Percentiles rank a stretch among this genome's conserved stretches.
Evolutionary conservation across 35 echinoderm and acorn worm genomes (phyloP).

Genomic region (Lytechinus pictus): DNA sequence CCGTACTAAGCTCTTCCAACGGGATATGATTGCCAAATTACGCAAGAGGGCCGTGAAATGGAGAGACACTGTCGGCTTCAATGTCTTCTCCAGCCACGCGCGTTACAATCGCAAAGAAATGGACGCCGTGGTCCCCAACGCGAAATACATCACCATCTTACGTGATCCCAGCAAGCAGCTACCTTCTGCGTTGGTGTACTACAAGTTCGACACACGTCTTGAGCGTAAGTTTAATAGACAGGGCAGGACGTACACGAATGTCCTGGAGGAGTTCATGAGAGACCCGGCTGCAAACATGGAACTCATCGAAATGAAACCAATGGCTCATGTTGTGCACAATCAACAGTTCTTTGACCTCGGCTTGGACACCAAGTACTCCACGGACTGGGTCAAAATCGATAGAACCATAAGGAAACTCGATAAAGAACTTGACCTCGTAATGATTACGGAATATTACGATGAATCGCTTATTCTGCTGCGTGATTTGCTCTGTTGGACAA

Average conservation of each 20-base stretch:
- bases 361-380: conserved; percentile 50
- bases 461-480: conserved; percentile 45
- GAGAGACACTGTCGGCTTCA: not conserved
- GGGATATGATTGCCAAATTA: conserved; percentile 34
- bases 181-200: conserved; percentile 49
- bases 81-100: conserved; percentile 55
- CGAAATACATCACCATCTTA: conserved; percentile 57
- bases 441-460: conserved; percentile 54
- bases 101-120: conserved; percentile 62
- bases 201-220: not conserved
- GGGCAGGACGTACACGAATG: conserved; percentile 30
- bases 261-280: conserved; percentile 53
- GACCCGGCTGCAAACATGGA: not conserved
- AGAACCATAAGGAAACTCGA: conserved; percentile 29
- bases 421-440: conserved; percentile 41
- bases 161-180: conserved; percentile 52
- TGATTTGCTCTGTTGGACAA: conserved; percentile 32
- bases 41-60: not conserved
- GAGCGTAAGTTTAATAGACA: not conserved
- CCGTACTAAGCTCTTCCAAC: conserved; percentile 25
- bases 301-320: not conserved
- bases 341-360: conserved; percentile 47
- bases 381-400: conserved; percentile 36
- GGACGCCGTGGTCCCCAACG: conserved; percentile 51
- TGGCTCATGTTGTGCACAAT: conserved; percentile 27